Conservation (phyloP, 2,797 vertebrate species). For the Crypturellus tataupa region DNA sequence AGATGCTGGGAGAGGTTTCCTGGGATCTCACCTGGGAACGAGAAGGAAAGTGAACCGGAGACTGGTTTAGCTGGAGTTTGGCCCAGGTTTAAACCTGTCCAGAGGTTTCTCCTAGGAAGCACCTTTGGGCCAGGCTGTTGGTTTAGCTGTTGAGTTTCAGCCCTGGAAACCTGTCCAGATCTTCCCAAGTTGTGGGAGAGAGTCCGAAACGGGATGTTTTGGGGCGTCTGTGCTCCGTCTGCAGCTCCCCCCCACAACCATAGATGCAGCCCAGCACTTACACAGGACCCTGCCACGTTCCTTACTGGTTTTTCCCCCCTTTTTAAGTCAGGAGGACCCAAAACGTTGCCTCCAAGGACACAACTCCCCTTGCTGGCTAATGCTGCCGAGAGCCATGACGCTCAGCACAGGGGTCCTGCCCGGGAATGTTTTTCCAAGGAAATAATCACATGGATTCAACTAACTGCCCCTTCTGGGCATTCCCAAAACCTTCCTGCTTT, state of each 20-base stretch:
- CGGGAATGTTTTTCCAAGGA: neutral
- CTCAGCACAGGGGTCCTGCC: neutral
- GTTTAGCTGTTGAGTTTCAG: too few species aligned
- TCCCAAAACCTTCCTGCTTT: neutral
- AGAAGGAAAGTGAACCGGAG: neutral
- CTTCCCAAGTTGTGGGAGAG: too few species aligned
- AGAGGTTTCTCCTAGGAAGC: neutral
- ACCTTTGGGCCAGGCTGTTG: rapidly evolving
- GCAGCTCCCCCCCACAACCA: neutral
- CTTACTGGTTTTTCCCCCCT: rapidly evolving
- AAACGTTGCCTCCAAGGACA: neutral
- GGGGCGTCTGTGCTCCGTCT: too few species aligned
- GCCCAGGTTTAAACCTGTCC: neutral
- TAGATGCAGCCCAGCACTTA: neutral
- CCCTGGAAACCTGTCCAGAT: neutral
- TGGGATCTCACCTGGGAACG: neutral
- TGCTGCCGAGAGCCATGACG: rapidly evolving
- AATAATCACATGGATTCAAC: neutral
- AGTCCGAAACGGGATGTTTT: too few species aligned
- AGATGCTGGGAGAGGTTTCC: neutral
- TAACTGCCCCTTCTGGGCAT: neutral
- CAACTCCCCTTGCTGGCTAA: neutral
- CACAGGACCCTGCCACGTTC: neutral
- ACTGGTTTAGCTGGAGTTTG: neutral
- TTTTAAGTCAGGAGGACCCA: neutral